Conservation (phyloP, 2,113 vertebrate species). For the Hassar affinis region DNA sequence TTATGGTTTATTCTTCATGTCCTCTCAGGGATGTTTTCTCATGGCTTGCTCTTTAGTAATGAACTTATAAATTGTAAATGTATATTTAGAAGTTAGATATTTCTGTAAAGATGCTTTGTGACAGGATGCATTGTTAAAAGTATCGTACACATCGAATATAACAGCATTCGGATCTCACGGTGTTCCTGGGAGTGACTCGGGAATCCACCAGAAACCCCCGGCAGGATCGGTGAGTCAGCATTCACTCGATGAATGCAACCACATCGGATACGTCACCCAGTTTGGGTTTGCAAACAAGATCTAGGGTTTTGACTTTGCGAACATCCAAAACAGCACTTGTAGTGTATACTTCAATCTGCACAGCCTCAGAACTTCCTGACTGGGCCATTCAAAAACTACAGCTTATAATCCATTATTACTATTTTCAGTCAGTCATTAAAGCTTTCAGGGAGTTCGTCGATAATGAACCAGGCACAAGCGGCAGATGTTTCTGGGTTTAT, state of each 20-base stretch:
- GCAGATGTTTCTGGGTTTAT: slow-evolving; percentile 29
- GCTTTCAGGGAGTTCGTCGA: background rate
- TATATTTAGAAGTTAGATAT: too few species aligned
- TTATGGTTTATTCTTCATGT: too few species aligned
- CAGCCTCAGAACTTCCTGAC: background rate
- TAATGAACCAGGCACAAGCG: background rate
- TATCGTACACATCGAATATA: too few species aligned
- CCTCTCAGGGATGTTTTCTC: too few species aligned
- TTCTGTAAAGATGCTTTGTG: too few species aligned
- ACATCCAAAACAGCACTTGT: background rate
- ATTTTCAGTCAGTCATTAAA: background rate
- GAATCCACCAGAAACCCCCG: background rate
- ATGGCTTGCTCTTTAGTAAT: too few species aligned
- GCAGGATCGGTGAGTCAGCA: background rate
- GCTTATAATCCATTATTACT: background rate
- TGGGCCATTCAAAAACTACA: background rate
- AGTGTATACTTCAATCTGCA: background rate
- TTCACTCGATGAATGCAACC: background rate
- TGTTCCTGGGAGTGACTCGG: background rate
- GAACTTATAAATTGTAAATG: too few species aligned
- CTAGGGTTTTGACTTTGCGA: background rate
- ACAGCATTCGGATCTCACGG: too few species aligned
- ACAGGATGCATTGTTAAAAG: too few species aligned
- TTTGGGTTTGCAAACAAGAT: background rate
- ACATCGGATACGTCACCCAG: background rate